A percentile compares a stretch with the other conserved stretches of the same genome.
Evolutionary conservation across 2,113 vertebrate species (phyloP).

Genomic region (Malurus elegans): DNA sequence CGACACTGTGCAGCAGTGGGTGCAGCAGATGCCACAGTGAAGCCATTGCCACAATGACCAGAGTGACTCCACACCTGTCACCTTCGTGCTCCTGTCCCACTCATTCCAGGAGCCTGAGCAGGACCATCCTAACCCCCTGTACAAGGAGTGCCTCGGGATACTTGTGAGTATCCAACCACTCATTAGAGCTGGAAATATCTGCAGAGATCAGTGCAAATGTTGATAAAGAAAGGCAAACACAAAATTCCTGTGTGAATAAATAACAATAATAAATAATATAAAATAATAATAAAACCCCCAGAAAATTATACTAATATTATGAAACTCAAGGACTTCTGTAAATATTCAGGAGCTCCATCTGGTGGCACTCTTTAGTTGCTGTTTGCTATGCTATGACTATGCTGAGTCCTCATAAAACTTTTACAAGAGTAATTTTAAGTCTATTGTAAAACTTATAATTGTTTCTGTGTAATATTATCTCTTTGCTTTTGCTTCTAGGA

Average conservation of each 20-base stretch:
- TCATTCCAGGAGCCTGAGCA: not conserved
- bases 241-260: not conserved
- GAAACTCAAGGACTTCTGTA: not conserved
- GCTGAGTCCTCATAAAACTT: not conserved
- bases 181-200: not conserved
- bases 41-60: not conserved
- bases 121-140: no score
- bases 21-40: not conserved
- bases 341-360: slow-evolving; percentile 13
- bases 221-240: not conserved
- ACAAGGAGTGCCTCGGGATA: not conserved
- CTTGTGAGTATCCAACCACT: not conserved
- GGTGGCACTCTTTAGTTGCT: not conserved
- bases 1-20: not conserved
- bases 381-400: no score
- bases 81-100: not conserved
- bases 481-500: slow-evolving; percentile 8
- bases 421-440: not conserved
- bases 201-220: not conserved
- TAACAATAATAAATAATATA: not conserved
- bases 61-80: fast-evolving
- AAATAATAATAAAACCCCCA: not conserved
- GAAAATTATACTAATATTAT: not conserved
- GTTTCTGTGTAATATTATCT: not conserved
- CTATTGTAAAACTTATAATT: not conserved